Base-by-base conservation (phyloP, 2,113 vertebrate genomes). In the Corvus hawaiiensis region DNA sequence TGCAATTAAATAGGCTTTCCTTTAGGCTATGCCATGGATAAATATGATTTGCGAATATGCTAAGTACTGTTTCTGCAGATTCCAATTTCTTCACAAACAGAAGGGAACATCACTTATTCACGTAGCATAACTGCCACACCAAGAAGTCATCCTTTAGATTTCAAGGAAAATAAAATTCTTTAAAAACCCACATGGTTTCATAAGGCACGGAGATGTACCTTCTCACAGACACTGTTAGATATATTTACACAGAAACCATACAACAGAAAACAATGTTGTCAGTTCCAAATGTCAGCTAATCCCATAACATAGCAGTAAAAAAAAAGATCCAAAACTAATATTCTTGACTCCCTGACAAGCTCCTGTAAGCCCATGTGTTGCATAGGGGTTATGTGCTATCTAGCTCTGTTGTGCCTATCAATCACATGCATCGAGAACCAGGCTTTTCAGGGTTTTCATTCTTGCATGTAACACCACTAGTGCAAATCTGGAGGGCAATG, bases 161-260 rank as follows among this genome's bases (percentile, higher is more conserved):
- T 66, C 27, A 71, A 88, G 56, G 35, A 44, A 90, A 86, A 90
- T 0, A 73, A 91, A 54, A n/a, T 41, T 2, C 76, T 85, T 37
- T 0, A 69, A 91, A 62, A 37, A 4, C 5, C 30, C 7, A 20
- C 6, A 17, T 0, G 0, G 58, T 54, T 79, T 72, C 41, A 30
- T 46, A 73, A 71, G 0, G 4, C 22, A 85, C 16, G n/a, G 68
- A 52, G 4, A 27, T 0, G 1, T 33, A 55, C 6, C 14, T 75
- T 72, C 30, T 82, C 35, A 26, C 28, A 87, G 15, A 35, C 14
- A 5, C 13, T 26, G 3, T 51, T 56, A 37, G 2, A 63, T 46
- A 9, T 46, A 61, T 55, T 87, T 81, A 30, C 30, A 74, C 10
- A 59, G 35, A 84, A 75, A 41, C 10, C 35, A 62, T 21, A 62